Evolutionary conservation across 2,888 invertebrate genomes (phyloP), one percentile per base, ranked within the genome.

Genomic region (Alloscopus bannaensis): DNA sequence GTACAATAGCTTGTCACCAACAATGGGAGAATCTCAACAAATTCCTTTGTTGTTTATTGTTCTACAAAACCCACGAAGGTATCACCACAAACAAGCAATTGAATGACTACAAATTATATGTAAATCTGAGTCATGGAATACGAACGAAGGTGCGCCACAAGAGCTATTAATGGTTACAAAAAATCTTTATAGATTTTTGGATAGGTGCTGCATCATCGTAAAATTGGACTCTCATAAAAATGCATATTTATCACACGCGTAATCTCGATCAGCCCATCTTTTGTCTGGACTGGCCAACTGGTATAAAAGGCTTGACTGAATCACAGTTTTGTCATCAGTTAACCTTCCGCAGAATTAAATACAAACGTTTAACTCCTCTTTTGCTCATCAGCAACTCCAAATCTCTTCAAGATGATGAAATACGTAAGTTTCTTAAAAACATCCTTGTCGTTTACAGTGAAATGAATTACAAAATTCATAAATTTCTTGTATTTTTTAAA

Each of bases 361-460:
- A 50, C 50, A 50, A 50, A 50, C 20, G 22, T 22, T 13, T 22
- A 50, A 50, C 50, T 20, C 18, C 50, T 2, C 22, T 50, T 18
- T n/a, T 22, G 2, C 22, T 2, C 8, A 8, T 50, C 50, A 50
- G 22, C 20, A 18, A 50, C n/a, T 11, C 6, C 3, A 50, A 50
- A 3, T 22, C 20, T 18, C 20, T 24, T 57, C 26, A 57, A 26
- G n/a, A 57, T 57, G 57, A 57, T 57, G 57, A 57, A 57, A 57
- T 57, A 57, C 57, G 57, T 57, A 57, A 57, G 57, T 52, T 52
- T 24, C 24, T 22, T 20, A 4, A 13, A 52, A 52, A 52, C 2
- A 57, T 1, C 24, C 8, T 28, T 36, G 36, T 6, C 8, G 13
- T 8, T 36, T 36, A 13, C 36, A 36, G 36, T 36, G 36, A 13